A percentile compares a stretch with the other conserved stretches of the same genome.
These are phyloP conservation scores for Tetanocera ferruginea DNA, from an alignment of 2,888 invertebrate species.

Conservation along the genomic window DNA sequence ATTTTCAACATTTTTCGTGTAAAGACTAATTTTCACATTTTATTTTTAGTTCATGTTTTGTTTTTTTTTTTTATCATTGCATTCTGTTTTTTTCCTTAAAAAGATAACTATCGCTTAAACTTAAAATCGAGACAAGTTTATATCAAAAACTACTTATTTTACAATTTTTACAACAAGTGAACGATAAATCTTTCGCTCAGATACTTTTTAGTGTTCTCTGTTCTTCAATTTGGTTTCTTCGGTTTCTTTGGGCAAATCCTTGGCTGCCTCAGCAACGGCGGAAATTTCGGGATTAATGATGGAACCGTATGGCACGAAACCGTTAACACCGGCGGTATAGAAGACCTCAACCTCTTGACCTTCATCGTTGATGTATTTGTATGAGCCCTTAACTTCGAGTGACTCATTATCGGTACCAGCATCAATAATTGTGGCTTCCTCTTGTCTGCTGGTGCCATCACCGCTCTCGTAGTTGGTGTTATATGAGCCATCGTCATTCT, in stretches of 20 bases:
- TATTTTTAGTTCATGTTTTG: no score
- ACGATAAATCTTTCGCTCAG: neutral
- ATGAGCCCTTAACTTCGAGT: constrained; percentile 63
- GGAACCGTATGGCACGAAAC: constrained; percentile 65
- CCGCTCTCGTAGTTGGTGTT: constrained; percentile 53
- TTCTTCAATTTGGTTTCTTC: neutral
- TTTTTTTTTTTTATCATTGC: neutral
- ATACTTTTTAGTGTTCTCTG: neutral
- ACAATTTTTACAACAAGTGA: neutral
- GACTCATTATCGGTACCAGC: constrained; percentile 58
- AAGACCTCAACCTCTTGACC: constrained; percentile 64
- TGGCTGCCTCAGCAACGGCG: constrained; percentile 62
- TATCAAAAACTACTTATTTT: neutral
- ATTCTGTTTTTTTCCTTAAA: neutral
- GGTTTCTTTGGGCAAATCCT: constrained; percentile 58
- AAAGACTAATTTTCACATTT: no score
- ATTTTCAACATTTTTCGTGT: no score
- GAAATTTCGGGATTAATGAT: constrained; percentile 63
- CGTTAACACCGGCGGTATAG: constrained; percentile 67
- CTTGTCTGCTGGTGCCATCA: constrained; percentile 62
- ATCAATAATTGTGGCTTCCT: constrained; percentile 55
- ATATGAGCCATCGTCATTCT: constrained; percentile 61
- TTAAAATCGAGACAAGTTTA: neutral
- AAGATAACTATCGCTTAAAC: neutral
- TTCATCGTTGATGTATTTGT: constrained; percentile 62